Percentiles rank a stretch among this genome's conserved stretches.
These are phyloP conservation scores for Gorsachius goisagi DNA, from an alignment of 2,113 vertebrate species.

Conservation along the genomic window DNA sequence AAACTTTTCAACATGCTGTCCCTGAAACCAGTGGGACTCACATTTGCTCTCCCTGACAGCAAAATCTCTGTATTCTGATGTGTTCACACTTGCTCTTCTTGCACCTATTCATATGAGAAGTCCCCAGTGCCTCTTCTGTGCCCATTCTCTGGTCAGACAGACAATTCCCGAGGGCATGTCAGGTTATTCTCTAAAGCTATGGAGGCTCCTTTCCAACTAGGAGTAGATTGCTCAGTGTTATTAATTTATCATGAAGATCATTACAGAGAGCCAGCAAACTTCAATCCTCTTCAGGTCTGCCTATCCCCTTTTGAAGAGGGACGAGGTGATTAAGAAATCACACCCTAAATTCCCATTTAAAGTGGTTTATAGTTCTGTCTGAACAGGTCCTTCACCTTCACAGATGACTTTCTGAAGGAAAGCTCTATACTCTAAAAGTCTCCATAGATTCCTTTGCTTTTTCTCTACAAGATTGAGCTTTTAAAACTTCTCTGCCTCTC, in stretches of 20 bases:
- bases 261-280: not conserved
- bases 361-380: not conserved
- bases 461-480: not conserved
- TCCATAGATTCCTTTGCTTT: not conserved
- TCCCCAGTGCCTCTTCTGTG: not conserved
- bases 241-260: not conserved
- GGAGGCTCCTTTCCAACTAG: not conserved
- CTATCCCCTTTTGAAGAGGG: not conserved
- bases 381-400: not conserved
- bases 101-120: not conserved
- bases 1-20: not conserved
- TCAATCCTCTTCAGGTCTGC: not conserved
- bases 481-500: not conserved
- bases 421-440: not conserved
- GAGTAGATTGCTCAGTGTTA: not conserved
- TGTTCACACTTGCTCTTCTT: not conserved
- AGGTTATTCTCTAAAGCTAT: not conserved
- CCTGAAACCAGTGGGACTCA: not conserved
- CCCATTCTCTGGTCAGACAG: not conserved
- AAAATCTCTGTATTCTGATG: fast-evolving
- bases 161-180: not conserved
- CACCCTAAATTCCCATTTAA: not conserved
- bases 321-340: not conserved
- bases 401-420: not conserved
- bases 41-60: not conserved